phyloP scores from a whole-genome alignment of 2,797 vertebrate genomes.

The Sebastes hubbsi region DNA sequence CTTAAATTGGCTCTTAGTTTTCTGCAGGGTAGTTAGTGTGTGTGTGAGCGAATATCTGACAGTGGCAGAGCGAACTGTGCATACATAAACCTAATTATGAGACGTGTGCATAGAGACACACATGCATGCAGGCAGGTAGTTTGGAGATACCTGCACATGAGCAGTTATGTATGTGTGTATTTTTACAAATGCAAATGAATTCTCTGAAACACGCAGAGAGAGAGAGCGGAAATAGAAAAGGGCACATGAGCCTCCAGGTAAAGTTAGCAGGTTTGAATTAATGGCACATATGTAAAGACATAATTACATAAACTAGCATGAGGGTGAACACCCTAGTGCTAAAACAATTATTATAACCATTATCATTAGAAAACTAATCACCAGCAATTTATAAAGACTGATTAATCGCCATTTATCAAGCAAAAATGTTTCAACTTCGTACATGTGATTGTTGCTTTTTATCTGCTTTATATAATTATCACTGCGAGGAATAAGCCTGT shows the following conservation, averaged over 20 bases:
- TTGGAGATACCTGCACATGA: constrained; percentile 24
- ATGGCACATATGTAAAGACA: background rate
- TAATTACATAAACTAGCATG: background rate
- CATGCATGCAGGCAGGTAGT: background rate
- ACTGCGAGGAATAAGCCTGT: rapidly evolving
- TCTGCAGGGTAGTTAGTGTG: constrained; percentile 37
- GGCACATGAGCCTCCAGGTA: background rate
- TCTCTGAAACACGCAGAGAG: background rate
- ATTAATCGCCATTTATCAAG: background rate
- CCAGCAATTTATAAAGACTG: background rate
- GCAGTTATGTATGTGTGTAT: background rate
- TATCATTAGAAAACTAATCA: background rate
- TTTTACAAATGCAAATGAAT: constrained; percentile 18
- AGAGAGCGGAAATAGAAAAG: background rate
- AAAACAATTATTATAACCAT: background rate
- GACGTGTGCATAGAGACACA: background rate
- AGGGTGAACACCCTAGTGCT: background rate
- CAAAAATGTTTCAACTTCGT: background rate
- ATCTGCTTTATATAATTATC: background rate
- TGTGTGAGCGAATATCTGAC: constrained; percentile 33
- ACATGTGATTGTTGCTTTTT: background rate
- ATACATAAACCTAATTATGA: constrained; percentile 50
- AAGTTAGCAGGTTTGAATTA: background rate
- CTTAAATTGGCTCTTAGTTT: constrained; percentile 57
- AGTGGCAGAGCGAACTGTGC: constrained; percentile 30